Evolutionary conservation across 2,113 vertebrate genomes (phyloP), one percentile per base, ranked within the genome.

Genomic region (Proterorhinus semilunaris): DNA sequence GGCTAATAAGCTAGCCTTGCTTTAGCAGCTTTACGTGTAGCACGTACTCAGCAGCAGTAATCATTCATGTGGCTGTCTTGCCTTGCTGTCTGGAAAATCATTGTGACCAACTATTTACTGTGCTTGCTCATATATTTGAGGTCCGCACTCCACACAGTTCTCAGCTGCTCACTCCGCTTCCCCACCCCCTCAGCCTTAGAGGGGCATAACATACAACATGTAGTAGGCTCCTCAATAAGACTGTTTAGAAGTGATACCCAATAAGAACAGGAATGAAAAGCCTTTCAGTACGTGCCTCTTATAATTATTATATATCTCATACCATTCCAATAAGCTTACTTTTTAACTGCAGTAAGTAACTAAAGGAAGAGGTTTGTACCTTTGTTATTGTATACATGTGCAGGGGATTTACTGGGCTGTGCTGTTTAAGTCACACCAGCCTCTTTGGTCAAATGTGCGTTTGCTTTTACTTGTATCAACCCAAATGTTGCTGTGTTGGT

Each of bases 1-100:
- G 68, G 86, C 87, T 89, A 87, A 72, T 79, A 36, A 12, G 84
- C 83, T 89, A 89, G 80, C 79, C 1, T 6, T 21, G 21, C 21
- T 21, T 16, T 84, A 85, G 85, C 85, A 76, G 45, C 36, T 16
- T 78, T 16, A 0, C 8, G 65, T 27, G 83, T 86, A 87, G 86
- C 88, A 76, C 66, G 61, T 69, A 62, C 61, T 66, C 80, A 69
- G 52, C 72, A 76, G 68, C 6, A 71, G 59, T 62, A 68, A 59
- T 15, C 52, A 36, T 62, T 48, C 6, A 3, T 53, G 49, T 36
- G 27, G 27, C 27, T 65, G 16, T 53, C 7, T 27, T 3, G 13
- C 36, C 12, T n/a, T n/a, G 2, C 15, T 2, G 54, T 17, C 44
- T 16, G 43, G 61, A 63, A 27, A n/a, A 45, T 43, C 42, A 36